These are phyloP conservation scores for Galerucella pusilla DNA, from an alignment of 2,888 invertebrate genomes.

Conservation along the genomic window DNA sequence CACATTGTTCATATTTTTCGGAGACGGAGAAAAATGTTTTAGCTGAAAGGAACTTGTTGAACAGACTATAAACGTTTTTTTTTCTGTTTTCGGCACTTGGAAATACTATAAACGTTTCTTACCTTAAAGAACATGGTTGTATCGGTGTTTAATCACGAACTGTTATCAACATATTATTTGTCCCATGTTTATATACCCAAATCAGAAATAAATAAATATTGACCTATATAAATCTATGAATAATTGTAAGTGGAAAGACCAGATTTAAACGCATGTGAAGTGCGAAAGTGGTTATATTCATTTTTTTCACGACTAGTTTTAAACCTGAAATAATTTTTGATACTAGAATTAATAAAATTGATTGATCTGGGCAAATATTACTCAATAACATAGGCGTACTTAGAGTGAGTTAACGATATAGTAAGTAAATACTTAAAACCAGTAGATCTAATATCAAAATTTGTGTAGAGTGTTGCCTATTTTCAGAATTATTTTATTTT, in stretches of 20 bases:
- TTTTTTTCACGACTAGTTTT: slow-evolving; percentile 20
- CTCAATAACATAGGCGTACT: slow-evolving; percentile 12
- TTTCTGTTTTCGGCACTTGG: too few species aligned
- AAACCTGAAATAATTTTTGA: slow-evolving; percentile 31
- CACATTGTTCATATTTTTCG: too few species aligned
- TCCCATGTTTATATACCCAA: slow-evolving; percentile 25
- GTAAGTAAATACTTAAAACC: not conserved
- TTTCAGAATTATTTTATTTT: too few species aligned
- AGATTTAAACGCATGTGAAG: slow-evolving; percentile 13
- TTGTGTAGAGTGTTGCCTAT: too few species aligned
- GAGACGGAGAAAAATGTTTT: too few species aligned
- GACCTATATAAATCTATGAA: slow-evolving; percentile 22
- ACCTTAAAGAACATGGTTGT: slow-evolving; percentile 31
- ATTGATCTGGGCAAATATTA: slow-evolving; percentile 23
- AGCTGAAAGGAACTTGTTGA: too few species aligned
- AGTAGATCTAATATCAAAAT: too few species aligned
- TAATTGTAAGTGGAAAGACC: slow-evolving; percentile 24
- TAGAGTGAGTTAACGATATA: not conserved
- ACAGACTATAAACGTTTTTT: not conserved
- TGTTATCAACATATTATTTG: slow-evolving; percentile 28
- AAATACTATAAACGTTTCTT: slow-evolving; percentile 2
- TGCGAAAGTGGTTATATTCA: slow-evolving; percentile 17
- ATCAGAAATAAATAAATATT: slow-evolving; percentile 32
- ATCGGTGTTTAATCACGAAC: slow-evolving; percentile 15
- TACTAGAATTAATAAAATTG: slow-evolving; percentile 13